Evolutionary conservation across 30 jellyfish, hydroid and myxozoan genomes (phyloP), one percentile per base, ranked within the genome.

Genomic region (Haliclystus octoradiatus): DNA sequence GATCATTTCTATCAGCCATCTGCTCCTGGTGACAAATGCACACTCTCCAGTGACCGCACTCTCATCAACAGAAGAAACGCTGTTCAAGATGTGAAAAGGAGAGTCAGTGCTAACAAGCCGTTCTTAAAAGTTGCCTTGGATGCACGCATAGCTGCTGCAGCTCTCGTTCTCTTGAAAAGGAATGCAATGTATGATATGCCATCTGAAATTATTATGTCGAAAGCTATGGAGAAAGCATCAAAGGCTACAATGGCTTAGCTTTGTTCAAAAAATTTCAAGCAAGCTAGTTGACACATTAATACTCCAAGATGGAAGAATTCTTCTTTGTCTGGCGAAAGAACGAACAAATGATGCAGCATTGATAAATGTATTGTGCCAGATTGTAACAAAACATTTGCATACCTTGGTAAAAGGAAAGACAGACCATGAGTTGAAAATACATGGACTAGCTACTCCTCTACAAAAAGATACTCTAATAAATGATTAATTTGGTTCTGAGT

Each of bases 71-170:
- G 83, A 33, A 14, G 78, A 31, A 72, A 52, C 52, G 76, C 61
- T 27, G 76, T 27, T 7, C 53, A 65, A 13, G 83, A 72, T 33
- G 83, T 72, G 9, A 72, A 72, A 61, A 53, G 76, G 27, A 33
- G 66, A n/a, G 77, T 53, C 63, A 53, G 34, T 53, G 83, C 83
- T 29, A 40, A 66, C 65, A 72, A 72, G 49, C 32, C 15, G 15
- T 72, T 72, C 76, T 34, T 72, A 27, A 34, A 72, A 22, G 31
- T 72, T 15, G 64, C 14, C n/a, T 62, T 72, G 83, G 76, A 62
- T 53, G 76, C 83, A 4, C 46, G 83, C 27, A 60, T 72, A 13
- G 65, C 29, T 14, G 83, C 83, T 52, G 83, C 83, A 53, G 52
- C 78, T 28, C n/a, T 72, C 33, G 53, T 52, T 32, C 14, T 33